Evolutionary conservation across 2,888 invertebrate genomes (phyloP).

Genomic region (Ornithoptera priamus): DNA sequence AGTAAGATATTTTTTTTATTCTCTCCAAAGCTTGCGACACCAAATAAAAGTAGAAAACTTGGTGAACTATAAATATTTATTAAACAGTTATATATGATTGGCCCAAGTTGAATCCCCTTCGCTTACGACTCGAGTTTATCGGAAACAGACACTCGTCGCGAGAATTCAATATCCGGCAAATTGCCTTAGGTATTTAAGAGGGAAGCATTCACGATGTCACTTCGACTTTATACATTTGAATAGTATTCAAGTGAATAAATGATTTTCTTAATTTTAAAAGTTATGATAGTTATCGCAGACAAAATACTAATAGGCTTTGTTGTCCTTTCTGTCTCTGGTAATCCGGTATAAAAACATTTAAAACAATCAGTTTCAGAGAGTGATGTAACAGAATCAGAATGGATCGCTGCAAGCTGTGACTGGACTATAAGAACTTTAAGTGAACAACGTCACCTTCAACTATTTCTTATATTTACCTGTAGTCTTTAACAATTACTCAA

Average conservation of each 20-base stretch:
- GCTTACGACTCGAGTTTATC: slow-evolving; percentile 16
- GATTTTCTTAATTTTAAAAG: neutral
- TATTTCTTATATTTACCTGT: too few relatives aligned
- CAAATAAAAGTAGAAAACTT: neutral
- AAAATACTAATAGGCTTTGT: too few relatives aligned
- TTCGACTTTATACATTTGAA: neutral
- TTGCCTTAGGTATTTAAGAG: slow-evolving; percentile 6
- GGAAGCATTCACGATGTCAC: neutral
- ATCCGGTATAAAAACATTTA: too few relatives aligned
- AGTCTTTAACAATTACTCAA: too few relatives aligned
- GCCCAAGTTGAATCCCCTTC: slow-evolving; percentile 7
- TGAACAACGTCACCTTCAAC: too few relatives aligned
- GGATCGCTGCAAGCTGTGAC: too few relatives aligned
- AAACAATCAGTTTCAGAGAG: too few relatives aligned
- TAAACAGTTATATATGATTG: slow-evolving; percentile 10
- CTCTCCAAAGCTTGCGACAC: too few relatives aligned
- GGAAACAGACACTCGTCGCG: slow-evolving; percentile 16
- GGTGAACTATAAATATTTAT: neutral
- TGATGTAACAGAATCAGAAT: too few relatives aligned
- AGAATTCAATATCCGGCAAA: slow-evolving; percentile 20
- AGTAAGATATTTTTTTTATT: too few relatives aligned
- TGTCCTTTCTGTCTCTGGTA: too few relatives aligned
- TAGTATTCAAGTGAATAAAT: neutral
- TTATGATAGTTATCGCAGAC: neutral
- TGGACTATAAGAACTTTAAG: too few relatives aligned